These are phyloP conservation scores for Cheirogaleus major DNA, from an alignment of 2,797 vertebrate genomes.

Conservation along the genomic window DNA sequence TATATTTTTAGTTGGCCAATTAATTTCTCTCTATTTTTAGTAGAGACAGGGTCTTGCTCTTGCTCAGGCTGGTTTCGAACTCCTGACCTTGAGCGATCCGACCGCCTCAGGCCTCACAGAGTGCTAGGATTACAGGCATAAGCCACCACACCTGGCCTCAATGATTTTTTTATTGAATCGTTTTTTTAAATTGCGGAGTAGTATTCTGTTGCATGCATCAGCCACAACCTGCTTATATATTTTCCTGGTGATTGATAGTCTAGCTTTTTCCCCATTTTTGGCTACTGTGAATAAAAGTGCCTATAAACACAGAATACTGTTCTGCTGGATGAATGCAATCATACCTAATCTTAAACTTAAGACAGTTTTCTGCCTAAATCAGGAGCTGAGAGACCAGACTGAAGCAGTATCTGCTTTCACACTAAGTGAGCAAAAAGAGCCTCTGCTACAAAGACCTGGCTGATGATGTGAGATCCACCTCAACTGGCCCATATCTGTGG, in stretches of 20 bases:
- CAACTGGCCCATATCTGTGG: not conserved
- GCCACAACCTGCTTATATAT: not conserved
- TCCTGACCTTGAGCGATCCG: too few relatives aligned
- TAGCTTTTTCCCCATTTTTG: not conserved
- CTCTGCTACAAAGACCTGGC: not conserved
- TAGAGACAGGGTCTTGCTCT: too few relatives aligned
- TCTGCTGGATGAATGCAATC: not conserved
- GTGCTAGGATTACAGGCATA: too few relatives aligned
- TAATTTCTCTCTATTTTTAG: too few relatives aligned
- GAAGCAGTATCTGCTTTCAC: not conserved
- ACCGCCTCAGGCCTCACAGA: too few relatives aligned
- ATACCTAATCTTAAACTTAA: not conserved
- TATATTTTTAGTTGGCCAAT: too few relatives aligned
- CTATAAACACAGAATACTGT: not conserved
- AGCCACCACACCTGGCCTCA: not conserved
- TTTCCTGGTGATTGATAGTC: not conserved
- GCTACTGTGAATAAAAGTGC: not conserved
- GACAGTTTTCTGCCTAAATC: not conserved
- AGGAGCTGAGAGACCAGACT: not conserved
- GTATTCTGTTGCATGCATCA: not conserved
- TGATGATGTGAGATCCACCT: not conserved
- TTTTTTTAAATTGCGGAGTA: not conserved
- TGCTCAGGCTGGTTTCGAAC: too few relatives aligned
- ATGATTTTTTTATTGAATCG: not conserved
- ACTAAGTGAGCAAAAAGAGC: not conserved